Evolutionary conservation across 1,140 invertebrate genomes (phyloP), one percentile per base, ranked within the genome.

Genomic region (Tribolium castaneum): DNA sequence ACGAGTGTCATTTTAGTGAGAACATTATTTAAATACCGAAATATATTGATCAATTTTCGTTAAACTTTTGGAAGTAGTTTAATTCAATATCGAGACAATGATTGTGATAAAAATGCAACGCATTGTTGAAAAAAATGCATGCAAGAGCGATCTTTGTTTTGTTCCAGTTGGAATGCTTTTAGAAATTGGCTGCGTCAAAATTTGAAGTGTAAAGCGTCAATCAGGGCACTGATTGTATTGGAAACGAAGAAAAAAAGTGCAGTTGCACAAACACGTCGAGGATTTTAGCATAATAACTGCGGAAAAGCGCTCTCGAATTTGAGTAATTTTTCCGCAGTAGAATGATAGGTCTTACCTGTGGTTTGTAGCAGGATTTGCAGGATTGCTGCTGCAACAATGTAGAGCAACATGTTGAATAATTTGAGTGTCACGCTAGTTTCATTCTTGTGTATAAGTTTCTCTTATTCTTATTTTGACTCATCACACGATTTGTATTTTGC

Each of bases 341-440:
- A 13, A 66, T 66, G 10, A 35, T 66, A 45, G 13, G 34, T 50
- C 75, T 77, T 12, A 79, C 78, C 78, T 54, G 73, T 49, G 45
- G 78, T 79, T 50, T 76, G 54, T 13, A 79, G 73, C 50, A 79
- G 59, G 14, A 71, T 79, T 70, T 79, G 78, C 19, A 79, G 49
- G 34, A 79, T 70, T 34, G 75, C 75, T 52, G 35, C 74, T n/a
- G 74, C 30, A 16, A 79, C 52, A 9, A 73, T 13, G 45, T 73
- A 73, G 25, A 73, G 49, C 52, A 73, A 73, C 71, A 73, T 73
- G 45, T 52, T 73, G 71, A 73, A 73, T 73, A 22, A 54, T 73
- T 73, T 52, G 16, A 14, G 49, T 73, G 71, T 73, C 71, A 73
- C 71, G 71, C 71, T 54, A 73, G 49, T 54, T 73, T 51, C 71